Base-by-base conservation (phyloP, 2,888 invertebrate genomes). In the Hyalella azteca region DNA sequence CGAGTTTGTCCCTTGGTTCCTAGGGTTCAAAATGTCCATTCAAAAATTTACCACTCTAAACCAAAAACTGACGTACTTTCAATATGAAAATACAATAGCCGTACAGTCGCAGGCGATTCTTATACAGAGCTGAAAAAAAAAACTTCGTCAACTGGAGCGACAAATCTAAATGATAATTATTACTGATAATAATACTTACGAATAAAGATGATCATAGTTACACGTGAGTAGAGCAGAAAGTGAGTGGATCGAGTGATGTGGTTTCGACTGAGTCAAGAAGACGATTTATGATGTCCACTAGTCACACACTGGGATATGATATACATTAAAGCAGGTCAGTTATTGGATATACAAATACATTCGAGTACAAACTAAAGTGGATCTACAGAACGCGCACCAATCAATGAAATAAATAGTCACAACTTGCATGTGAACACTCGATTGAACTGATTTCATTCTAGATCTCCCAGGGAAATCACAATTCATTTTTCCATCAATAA, bases 341-440 rank as follows among this genome's bases (percentile, higher is more conserved):
- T 66, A 66, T 36, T 66, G 66, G 66, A 66, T 36, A 66, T 66
- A 66, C 36, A 66, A 66, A 36, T 66, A 66, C 66, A 66, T n/a
- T n/a, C n/a, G 66, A 66, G 66, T 66, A 66, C 66, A 66, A 66
- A 66, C 66, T 66, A 66, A 66, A 36, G 66, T 66, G 66, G n/a
- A 36, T 66, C 66, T 66, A 66, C 66, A 29, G 11, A 32, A 66
- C 66, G 66, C 66, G n/a, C 29, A 36, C 66, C 19, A 29, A 36
- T 32, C 36, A n/a, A 66, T 36, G 36, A 66, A 66, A 66, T 66
- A 66, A 66, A 66, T 66, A 66, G 32, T 66, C 36, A 66, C 66
- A 66, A 66, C 66, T 66, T 66, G 29, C 19, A 36, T 22, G 7
- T 1, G 36, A 66, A 66, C 7, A 66, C 19, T 19, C n/a, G n/a